Evolutionary conservation across 2,113 vertebrate species (phyloP), one percentile per base, ranked within the genome.

Genomic region (Turnix velox): DNA sequence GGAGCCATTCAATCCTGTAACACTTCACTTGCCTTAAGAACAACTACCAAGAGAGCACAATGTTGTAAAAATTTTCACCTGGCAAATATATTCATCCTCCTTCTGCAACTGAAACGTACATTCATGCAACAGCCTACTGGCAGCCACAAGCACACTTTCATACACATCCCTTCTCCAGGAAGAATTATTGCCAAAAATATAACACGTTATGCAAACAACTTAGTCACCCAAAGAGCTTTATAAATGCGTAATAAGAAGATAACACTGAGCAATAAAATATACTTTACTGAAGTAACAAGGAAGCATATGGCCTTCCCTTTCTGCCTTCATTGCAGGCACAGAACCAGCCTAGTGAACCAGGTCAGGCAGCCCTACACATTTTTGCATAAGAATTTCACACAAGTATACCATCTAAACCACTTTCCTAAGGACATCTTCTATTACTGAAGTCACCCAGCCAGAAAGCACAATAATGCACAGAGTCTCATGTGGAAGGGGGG

Each of bases 371-470:
- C 45, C 62, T 62, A 76, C 27, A 52, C 37, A 79, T 76, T 91
- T 95, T 90, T 96, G 68, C 85, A 75, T 88, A 87, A 85, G 79
- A 92, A 93, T 92, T 84, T 94, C 88, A 52, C 91, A 73, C 49
- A 94, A 76, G 59, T 49, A 40, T 69, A 86, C 93, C 83, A 82
- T 49, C 90, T 93, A 93, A 95, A 93, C 74, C 7, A 5, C 90
- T 96, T 97, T 96, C 91, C 86, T 87, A 81, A 92, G 78, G 72
- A 94, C 35, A 90, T 82, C 83, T 88, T 95, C 91, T 94, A 40
- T 96, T 92, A 92, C 49, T 91, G 79, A 85, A 94, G 55, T 93
- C 87, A 80, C 18, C 28, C 49, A 94, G 61, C 54, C 90, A 96
- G 87, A 96, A 95, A 96, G 86, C 63, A 87, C 79, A 95, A 93